Conservation (phyloP, 2,797 vertebrate genomes). For the Anguilla pacifica region DNA sequence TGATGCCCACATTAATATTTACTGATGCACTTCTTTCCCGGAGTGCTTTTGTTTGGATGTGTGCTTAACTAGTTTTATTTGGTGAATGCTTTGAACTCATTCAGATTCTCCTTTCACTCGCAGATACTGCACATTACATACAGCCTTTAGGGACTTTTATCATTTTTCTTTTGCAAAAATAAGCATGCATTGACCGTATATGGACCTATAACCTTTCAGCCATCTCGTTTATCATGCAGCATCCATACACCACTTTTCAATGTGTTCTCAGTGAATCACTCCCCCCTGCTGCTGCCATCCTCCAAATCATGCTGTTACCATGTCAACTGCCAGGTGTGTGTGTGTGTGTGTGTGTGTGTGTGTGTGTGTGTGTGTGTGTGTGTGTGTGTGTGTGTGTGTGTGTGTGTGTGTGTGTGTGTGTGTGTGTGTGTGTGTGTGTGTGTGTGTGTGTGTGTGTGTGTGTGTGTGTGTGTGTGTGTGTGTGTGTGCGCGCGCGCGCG, state of each 20-base stretch:
- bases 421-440: background rate
- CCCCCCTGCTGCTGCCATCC: background rate
- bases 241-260: background rate
- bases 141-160: slow-evolving; percentile 36
- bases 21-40: slow-evolving; percentile 38
- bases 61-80: slow-evolving; percentile 36
- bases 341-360: background rate
- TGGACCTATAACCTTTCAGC: background rate
- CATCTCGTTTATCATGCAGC: background rate
- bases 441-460: background rate
- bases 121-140: slow-evolving; percentile 52
- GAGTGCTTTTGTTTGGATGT: slow-evolving; percentile 19
- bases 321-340: background rate
- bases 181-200: background rate
- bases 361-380: background rate
- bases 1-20: slow-evolving; percentile 43
- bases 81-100: slow-evolving; percentile 30
- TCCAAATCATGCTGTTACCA: background rate
- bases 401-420: no score
- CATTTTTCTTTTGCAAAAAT: background rate
- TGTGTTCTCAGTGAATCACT: background rate
- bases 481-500: background rate
- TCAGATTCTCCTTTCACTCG: slow-evolving; percentile 31
- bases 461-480: no score
- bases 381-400: background rate